A percentile compares a stretch with the other conserved stretches of the same genome.
These are phyloP conservation scores for Rhopalosiphum nymphaeae DNA, from an alignment of 2,888 invertebrate species.

Conservation along the genomic window DNA sequence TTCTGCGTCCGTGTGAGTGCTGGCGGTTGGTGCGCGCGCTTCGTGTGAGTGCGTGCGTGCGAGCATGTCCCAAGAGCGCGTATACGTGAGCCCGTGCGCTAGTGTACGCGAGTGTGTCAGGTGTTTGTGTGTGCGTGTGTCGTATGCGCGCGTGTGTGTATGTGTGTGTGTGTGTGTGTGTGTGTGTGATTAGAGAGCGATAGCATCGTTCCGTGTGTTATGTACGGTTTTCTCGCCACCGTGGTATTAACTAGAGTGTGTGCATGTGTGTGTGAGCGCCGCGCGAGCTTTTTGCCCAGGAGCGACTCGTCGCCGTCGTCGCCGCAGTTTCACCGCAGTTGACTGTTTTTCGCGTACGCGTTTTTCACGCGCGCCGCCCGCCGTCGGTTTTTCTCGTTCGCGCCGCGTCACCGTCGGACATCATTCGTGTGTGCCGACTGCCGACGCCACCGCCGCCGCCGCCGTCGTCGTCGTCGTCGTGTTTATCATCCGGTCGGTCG, in stretches of 20 bases:
- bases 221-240: slow-evolving; percentile 37
- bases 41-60: neutral
- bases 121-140: neutral
- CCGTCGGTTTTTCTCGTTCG: neutral
- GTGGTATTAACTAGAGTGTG: slow-evolving; percentile 29
- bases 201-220: slow-evolving; percentile 22
- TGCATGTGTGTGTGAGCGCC: neutral
- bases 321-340: neutral
- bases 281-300: slow-evolving; percentile 37
- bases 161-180: neutral
- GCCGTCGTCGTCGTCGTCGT: neutral
- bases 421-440: neutral
- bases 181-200: slow-evolving; percentile 53
- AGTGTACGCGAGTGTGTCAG: neutral
- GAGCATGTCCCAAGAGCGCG: neutral
- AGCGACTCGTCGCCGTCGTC: neutral
- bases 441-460: neutral
- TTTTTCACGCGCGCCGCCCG: slow-evolving; percentile 7
- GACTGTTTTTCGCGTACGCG: slow-evolving; percentile 16
- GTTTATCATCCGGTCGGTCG: slow-evolving; percentile 42
- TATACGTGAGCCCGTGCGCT: neutral
- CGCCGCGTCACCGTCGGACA: neutral
- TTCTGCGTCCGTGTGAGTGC: neutral
- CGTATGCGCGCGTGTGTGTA: neutral
- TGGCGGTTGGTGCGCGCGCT: neutral